Evolutionary conservation across 2,888 invertebrate genomes (phyloP), one percentile per base, ranked within the genome.

Genomic region (Lycaena phlaeas): DNA sequence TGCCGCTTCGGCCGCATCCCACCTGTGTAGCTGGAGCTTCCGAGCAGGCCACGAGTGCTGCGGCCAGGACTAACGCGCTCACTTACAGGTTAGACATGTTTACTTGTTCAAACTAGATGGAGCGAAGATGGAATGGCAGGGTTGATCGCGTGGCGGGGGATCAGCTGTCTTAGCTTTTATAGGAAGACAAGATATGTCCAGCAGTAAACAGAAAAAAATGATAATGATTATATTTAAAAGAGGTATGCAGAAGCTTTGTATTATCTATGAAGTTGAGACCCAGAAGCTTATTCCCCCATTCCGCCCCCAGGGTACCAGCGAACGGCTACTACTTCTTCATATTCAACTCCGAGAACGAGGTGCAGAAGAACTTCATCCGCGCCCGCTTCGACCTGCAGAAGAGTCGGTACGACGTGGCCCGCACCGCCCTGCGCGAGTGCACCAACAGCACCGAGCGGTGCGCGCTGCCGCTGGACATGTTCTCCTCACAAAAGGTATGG

Each of bases 241-340:
- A n/a, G n/a, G n/a, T n/a, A n/a, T n/a, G n/a, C n/a, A n/a, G n/a
- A n/a, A n/a, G n/a, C n/a, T n/a, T n/a, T n/a, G n/a, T n/a, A n/a
- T n/a, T n/a, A n/a, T n/a, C n/a, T n/a, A n/a, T n/a, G n/a, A n/a
- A n/a, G n/a, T n/a, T n/a, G n/a, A n/a, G n/a, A n/a, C n/a, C n/a
- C n/a, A n/a, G n/a, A n/a, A n/a, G n/a, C n/a, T n/a, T n/a, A n/a
- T n/a, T n/a, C n/a, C n/a, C n/a, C n/a, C 14, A 25, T 26, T 9
- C 9, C 4, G 27, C 9, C 9, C 37, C 0, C 65, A 90, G 90
- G 53, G 90, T 93, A 0, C 90, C 92, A 36, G 81, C 87, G 1
- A 90, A 92, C 53, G 93, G 92, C 4, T 93, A 92, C 66, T 93
- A 93, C 58, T 93, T 93, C 76, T 92, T 93, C 74, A 90, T 93